phyloP scores from a whole-genome alignment of 2,797 vertebrate species.

The Holocentrus rufus region DNA sequence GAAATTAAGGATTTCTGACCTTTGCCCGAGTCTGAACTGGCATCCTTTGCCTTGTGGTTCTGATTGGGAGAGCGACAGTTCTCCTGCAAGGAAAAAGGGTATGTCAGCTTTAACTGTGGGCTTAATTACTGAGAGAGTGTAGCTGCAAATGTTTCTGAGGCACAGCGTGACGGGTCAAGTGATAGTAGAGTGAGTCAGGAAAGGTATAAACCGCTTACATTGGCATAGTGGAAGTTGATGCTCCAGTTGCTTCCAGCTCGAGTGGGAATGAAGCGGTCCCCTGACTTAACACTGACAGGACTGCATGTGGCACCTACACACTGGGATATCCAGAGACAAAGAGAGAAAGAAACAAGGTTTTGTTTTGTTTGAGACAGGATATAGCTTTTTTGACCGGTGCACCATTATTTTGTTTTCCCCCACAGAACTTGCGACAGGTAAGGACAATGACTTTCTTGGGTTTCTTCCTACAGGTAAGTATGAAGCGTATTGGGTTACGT shows the following conservation, averaged over 20 bases:
- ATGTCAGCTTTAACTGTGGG: neutral
- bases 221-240: conserved; percentile 87
- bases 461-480: too few relatives aligned
- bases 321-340: conserved; percentile 51
- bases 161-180: neutral
- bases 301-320: conserved; percentile 78
- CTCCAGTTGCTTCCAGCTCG: conserved; percentile 88
- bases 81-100: conserved; percentile 70
- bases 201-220: conserved; percentile 69
- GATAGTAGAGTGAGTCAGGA: too few relatives aligned
- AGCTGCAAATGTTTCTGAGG: neutral
- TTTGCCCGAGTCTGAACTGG: conserved; percentile 84
- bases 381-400: too few relatives aligned
- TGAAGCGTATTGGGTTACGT: too few relatives aligned
- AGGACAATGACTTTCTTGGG: too few relatives aligned
- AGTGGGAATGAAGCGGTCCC: conserved; percentile 85
- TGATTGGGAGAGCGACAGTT: conserved; percentile 85
- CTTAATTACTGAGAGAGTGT: neutral
- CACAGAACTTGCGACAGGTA: too few relatives aligned
- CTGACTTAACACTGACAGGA: conserved; percentile 81
- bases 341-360: neutral
- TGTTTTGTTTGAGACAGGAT: too few relatives aligned
- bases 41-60: conserved; percentile 84
- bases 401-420: too few relatives aligned
- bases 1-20: conserved; percentile 61